Percentiles rank a stretch among this genome's conserved stretches.
Evolutionary conservation across 2,113 vertebrate genomes (phyloP).

Genomic region (Agapornis roseicollis): DNA sequence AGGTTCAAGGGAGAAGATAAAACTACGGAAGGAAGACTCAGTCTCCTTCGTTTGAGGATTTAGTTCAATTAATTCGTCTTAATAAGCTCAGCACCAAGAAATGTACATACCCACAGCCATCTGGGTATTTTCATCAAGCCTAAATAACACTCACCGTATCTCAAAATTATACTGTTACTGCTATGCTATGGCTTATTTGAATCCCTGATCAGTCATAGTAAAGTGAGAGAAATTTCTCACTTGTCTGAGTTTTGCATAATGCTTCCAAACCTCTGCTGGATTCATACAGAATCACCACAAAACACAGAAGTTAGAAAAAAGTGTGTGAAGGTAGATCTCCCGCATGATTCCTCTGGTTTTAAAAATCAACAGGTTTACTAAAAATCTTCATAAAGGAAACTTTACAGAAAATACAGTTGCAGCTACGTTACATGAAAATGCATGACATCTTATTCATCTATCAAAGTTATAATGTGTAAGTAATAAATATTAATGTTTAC

Average conservation of each 20-base stretch:
- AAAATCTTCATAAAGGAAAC: not conserved
- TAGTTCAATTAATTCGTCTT: not conserved
- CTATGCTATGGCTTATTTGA: not conserved
- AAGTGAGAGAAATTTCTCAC: not conserved
- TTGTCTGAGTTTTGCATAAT: not conserved
- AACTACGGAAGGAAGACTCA: not conserved
- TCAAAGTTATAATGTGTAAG: not conserved
- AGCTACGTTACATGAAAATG: not conserved
- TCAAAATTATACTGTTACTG: not conserved
- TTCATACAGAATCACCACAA: not conserved
- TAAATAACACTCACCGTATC: not conserved
- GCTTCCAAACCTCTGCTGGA: not conserved
- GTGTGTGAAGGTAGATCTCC: not conserved
- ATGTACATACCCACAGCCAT: not conserved
- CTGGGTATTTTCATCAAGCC: not conserved
- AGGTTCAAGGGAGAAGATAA: not conserved
- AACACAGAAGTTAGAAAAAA: not conserved
- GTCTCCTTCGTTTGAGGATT: not conserved
- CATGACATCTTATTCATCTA: not conserved
- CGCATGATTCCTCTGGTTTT: not conserved
- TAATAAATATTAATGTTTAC: constrained; percentile 1
- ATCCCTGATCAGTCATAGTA: not conserved
- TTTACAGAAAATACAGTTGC: not conserved
- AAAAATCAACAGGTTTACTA: not conserved
- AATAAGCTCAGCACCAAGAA: not conserved